phyloP scores from a whole-genome alignment of 2,888 invertebrate species.

The Eremobia ochroleuca region DNA sequence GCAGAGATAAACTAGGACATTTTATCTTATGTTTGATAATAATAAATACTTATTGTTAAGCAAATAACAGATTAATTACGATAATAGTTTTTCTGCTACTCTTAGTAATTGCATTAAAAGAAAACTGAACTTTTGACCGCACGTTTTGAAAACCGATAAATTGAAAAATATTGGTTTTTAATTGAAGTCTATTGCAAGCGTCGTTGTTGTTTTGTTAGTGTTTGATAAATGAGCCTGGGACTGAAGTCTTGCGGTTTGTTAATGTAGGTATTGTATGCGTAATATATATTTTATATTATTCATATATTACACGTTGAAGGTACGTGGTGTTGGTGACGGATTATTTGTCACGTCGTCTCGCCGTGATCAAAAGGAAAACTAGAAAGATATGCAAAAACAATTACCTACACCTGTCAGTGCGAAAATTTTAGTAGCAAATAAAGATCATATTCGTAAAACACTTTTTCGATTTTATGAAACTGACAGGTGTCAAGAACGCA shows the following conservation, averaged over 20 bases:
- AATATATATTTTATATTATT: conserved; percentile 25
- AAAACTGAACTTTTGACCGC: background rate
- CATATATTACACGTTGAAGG: conserved; percentile 22
- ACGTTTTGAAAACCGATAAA: background rate
- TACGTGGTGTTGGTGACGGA: conserved; percentile 17
- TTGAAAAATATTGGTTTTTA: background rate
- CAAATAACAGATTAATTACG: conserved; percentile 48
- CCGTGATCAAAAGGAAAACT: conserved; percentile 36
- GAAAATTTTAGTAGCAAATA: too few relatives aligned
- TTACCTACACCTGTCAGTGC: background rate
- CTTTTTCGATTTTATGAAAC: too few relatives aligned
- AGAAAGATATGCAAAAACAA: background rate
- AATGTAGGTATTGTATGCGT: conserved; percentile 27
- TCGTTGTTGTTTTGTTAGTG: conserved; percentile 18
- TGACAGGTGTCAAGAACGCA: too few relatives aligned
- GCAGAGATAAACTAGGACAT: conserved; percentile 48
- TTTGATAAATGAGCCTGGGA: conserved; percentile 42
- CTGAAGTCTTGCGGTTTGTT: conserved; percentile 23
- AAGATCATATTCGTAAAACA: too few relatives aligned
- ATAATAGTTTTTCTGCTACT: background rate
- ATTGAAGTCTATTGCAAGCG: conserved; percentile 26
- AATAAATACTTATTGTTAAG: conserved; percentile 38
- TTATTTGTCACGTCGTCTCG: conserved; percentile 6
- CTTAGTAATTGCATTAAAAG: background rate
- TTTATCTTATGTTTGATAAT: conserved; percentile 50